A percentile compares a stretch with the other conserved stretches of the same genome.
phyloP scores from a whole-genome alignment of 2,797 vertebrate genomes.

The Lophius americanus region DNA sequence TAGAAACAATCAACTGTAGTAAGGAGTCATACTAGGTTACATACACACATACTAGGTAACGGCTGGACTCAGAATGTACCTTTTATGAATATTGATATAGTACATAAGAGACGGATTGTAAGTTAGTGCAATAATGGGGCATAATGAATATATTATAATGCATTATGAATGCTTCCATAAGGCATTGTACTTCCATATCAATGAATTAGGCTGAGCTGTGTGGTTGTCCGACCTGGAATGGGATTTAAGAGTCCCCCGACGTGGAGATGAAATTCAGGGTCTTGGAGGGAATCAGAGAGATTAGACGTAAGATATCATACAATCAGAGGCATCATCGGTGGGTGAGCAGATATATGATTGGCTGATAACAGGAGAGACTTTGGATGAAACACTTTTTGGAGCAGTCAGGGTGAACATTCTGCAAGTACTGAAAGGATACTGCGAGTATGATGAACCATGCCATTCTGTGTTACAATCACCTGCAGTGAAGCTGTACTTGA shows the following conservation, averaged over 20 bases:
- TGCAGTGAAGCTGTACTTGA: slow-evolving; percentile 93
- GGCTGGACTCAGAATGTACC: no score
- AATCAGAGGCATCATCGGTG: background rate
- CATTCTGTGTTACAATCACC: slow-evolving; percentile 74
- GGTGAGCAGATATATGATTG: slow-evolving; percentile 1
- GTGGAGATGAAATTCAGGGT: slow-evolving; percentile 94
- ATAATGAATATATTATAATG: no score
- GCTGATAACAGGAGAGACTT: slow-evolving; percentile 1
- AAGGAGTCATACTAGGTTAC: no score
- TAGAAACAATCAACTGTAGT: no score
- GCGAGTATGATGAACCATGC: background rate
- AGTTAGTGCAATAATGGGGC: no score
- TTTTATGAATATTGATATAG: no score
- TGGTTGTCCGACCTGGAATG: slow-evolving; percentile 88
- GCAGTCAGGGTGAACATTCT: background rate
- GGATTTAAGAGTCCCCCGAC: slow-evolving; percentile 95
- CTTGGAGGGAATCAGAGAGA: slow-evolving; percentile 75
- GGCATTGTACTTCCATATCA: background rate
- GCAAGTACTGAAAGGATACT: background rate
- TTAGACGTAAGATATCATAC: background rate
- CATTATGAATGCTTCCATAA: no score
- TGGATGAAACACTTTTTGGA: background rate
- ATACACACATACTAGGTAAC: no score
- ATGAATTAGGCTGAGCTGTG: background rate
- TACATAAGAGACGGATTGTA: no score